phyloP scores from a whole-genome alignment of 2,797 vertebrate genomes.

The Mallotus villosus region DNA sequence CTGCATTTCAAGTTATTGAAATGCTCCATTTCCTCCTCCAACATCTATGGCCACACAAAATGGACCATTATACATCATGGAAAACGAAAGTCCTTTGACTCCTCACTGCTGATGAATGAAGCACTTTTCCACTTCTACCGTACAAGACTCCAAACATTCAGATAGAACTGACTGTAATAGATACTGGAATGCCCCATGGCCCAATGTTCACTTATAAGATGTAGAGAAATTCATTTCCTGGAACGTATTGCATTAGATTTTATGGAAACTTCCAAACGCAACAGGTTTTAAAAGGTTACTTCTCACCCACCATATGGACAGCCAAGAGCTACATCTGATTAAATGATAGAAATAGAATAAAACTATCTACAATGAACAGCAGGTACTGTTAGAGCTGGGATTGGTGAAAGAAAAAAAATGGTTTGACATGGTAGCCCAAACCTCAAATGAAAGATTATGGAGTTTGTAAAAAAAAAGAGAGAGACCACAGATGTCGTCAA shows the following conservation, averaged over 20 bases:
- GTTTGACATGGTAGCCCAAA: constrained; percentile 48
- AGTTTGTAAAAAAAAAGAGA: constrained; percentile 55
- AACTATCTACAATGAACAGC: constrained; percentile 45
- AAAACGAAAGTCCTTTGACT: background rate
- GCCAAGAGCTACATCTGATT: constrained; percentile 50
- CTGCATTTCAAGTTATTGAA: too few species aligned
- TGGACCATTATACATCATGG: background rate
- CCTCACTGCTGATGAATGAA: background rate
- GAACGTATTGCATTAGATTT: constrained; percentile 13
- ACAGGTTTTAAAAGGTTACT: constrained; percentile 14
- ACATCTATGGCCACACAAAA: background rate
- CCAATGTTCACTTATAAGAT: constrained; percentile 3
- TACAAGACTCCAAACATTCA: background rate
- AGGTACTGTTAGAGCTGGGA: constrained; percentile 34
- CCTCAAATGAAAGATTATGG: constrained; percentile 61
- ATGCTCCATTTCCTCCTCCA: background rate
- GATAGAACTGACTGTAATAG: constrained; percentile 6
- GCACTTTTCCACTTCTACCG: background rate
- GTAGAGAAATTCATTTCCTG: constrained; percentile 14
- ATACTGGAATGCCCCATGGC: background rate
- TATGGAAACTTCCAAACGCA: constrained; percentile 11
- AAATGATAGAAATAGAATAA: constrained; percentile 52
- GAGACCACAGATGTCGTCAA: constrained; percentile 64
- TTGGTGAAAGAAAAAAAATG: constrained; percentile 34
- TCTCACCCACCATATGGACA: constrained; percentile 7